Conservation (phyloP, 2,113 vertebrate genomes). For the Zosterops hypoxanthus region DNA sequence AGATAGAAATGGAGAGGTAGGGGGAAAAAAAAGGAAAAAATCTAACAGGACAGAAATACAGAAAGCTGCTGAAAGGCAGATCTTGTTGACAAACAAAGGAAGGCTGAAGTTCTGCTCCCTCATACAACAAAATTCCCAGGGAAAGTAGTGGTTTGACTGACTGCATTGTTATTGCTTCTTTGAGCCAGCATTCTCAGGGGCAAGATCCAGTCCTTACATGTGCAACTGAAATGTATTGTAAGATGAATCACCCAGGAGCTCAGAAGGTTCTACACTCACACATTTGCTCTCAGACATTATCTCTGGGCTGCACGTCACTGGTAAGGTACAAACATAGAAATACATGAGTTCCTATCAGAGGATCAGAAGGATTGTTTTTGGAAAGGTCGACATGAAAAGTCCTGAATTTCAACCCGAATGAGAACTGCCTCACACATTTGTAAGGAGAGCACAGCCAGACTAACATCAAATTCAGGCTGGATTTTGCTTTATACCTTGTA, state of each 20-base stretch:
- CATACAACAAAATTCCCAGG: conserved; percentile 28
- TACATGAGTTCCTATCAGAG: background rate
- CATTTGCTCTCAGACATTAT: background rate
- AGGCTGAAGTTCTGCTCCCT: conserved; percentile 25
- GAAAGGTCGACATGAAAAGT: background rate
- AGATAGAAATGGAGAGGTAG: background rate
- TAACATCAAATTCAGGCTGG: background rate
- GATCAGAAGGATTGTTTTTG: background rate
- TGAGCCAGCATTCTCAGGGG: conserved; percentile 31
- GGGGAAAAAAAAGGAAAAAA: background rate
- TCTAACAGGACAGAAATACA: background rate
- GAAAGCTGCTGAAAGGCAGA: background rate
- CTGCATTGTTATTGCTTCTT: conserved; percentile 6
- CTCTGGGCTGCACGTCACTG: background rate
- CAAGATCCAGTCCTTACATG: conserved; percentile 20
- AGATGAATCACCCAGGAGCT: conserved; percentile 24
- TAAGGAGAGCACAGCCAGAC: background rate
- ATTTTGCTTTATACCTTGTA: conserved; percentile 47
- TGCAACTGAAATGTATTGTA: background rate
- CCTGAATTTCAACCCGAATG: background rate
- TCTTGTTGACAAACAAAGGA: conserved; percentile 20
- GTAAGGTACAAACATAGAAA: background rate
- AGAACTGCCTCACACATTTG: background rate
- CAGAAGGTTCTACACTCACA: background rate
- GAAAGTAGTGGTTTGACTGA: conserved; percentile 22